Evolutionary conservation across 1,140 invertebrate genomes (phyloP).

Genomic region (Ceratina calcarata): DNA sequence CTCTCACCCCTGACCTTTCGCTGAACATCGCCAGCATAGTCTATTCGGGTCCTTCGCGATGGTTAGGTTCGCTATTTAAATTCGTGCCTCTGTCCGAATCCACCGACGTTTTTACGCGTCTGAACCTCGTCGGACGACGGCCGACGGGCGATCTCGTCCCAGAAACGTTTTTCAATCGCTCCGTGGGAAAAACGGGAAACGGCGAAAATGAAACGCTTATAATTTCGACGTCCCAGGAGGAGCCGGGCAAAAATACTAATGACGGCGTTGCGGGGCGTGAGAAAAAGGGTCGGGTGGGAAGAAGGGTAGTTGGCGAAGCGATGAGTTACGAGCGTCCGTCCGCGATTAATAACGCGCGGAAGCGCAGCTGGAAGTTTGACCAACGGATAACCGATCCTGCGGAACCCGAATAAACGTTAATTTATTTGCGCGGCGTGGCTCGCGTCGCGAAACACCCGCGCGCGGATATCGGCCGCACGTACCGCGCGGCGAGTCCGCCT

Average conservation of each 20-base stretch:
- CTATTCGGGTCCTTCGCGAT: constrained; percentile 30
- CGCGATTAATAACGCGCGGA: constrained; percentile 60
- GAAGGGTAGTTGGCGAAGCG: constrained; percentile 20
- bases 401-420: constrained; percentile 62
- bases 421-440: constrained; percentile 49
- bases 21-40: constrained; percentile 22
- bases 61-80: constrained; percentile 48
- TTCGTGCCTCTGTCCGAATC: neutral
- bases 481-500: neutral
- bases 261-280: neutral
- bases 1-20: constrained; percentile 65
- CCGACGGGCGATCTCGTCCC: neutral
- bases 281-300: neutral
- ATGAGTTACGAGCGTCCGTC: constrained; percentile 54
- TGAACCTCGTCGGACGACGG: neutral
- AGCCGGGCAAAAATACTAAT: neutral
- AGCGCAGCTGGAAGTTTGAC: constrained; percentile 57
- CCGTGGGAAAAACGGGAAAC: constrained; percentile 7
- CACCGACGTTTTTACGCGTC: neutral
- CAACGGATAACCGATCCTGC: constrained; percentile 31
- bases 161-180: neutral
- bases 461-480: constrained; percentile 23
- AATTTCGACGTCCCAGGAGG: neutral
- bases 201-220: neutral
- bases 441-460: constrained; percentile 3